Evolutionary conservation across 1,140 invertebrate genomes (phyloP), one percentile per base, ranked within the genome.

Genomic region (Philopotamus ludificatus): DNA sequence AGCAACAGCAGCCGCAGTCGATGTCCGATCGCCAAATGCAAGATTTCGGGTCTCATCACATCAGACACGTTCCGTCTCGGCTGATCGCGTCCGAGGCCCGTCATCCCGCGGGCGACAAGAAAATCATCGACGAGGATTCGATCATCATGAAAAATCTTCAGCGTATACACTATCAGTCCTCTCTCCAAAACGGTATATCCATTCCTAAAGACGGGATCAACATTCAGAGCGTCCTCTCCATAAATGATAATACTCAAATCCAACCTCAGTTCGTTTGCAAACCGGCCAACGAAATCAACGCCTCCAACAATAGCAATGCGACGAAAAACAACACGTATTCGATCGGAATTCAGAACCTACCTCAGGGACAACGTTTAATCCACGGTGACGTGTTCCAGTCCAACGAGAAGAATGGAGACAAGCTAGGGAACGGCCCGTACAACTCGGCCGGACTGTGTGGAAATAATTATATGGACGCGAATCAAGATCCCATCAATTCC

Each of bases 141-240:
- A 39, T 22, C n/a, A n/a, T n/a, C n/a, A 51, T 39, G 2, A 55
- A 45, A 65, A 16, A 20, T 8, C 15, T 62, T 7, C 65, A 62
- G 10, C 65, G 63, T 18, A n/a, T 67, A n/a, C 59, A 63, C 23
- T 68, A 68, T 34, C 66, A 68, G 25, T 28, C 65, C 7, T 60
- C 15, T 3, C n/a, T 64, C 26, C 62, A 28, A 9, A 68, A 68
- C 47, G 67, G 67, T 7, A 62, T 68, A 15, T 12, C 66, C 16
- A 12, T 68, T 3, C 67, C 59, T 9, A 68, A 65, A 57, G 50
- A 68, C 49, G 26, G 55, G 23, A 22, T 51, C 34, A 20, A 59
- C 20, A n/a, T 44, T 47, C 18, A 22, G 10, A 16, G 47, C 23
- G 58, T 59, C 22, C 26, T 63, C 26, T 41, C 58, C 1, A 25